Conservation (phyloP, 2,888 invertebrate genomes). For the Lobophora halterata region DNA sequence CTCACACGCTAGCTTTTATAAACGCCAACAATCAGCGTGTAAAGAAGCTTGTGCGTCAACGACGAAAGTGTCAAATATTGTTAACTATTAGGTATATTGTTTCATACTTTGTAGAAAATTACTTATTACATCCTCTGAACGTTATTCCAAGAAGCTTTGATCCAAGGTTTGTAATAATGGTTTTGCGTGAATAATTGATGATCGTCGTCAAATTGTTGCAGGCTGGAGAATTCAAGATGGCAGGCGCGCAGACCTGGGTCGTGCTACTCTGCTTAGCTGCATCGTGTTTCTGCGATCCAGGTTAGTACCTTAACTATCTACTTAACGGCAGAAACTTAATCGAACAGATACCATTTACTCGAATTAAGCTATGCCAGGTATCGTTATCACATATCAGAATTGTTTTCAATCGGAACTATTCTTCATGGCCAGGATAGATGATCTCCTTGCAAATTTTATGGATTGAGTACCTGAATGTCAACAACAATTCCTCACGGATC, state of each 20-base stretch:
- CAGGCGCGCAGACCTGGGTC: slow-evolving; percentile 29
- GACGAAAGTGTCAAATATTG: no score
- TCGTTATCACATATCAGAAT: no score
- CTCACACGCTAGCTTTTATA: no score
- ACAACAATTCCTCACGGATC: slow-evolving; percentile 22
- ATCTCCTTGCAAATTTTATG: no score
- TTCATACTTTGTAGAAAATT: slow-evolving; percentile 10
- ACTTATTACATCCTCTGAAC: slow-evolving; percentile 11
- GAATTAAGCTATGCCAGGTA: no score
- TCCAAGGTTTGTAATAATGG: slow-evolving; percentile 21
- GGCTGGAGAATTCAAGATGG: slow-evolving; percentile 41
- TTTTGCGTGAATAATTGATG: slow-evolving; percentile 27
- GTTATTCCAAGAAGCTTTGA: slow-evolving; percentile 14
- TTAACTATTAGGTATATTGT: no score
- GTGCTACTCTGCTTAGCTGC: slow-evolving; percentile 34
- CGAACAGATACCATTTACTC: no score
- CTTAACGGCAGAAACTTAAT: no score
- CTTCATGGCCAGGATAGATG: no score
- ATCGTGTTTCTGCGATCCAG: slow-evolving; percentile 44
- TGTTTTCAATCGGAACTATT: no score
- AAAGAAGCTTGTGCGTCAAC: no score
- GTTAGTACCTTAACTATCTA: slow-evolving; percentile 30
- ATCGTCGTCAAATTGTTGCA: slow-evolving; percentile 39
- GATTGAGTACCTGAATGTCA: slow-evolving; percentile 9
- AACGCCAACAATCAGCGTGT: no score